Evolutionary conservation across 2,113 vertebrate genomes (phyloP), one percentile per base, ranked within the genome.

Genomic region (Oryzias curvinotus): DNA sequence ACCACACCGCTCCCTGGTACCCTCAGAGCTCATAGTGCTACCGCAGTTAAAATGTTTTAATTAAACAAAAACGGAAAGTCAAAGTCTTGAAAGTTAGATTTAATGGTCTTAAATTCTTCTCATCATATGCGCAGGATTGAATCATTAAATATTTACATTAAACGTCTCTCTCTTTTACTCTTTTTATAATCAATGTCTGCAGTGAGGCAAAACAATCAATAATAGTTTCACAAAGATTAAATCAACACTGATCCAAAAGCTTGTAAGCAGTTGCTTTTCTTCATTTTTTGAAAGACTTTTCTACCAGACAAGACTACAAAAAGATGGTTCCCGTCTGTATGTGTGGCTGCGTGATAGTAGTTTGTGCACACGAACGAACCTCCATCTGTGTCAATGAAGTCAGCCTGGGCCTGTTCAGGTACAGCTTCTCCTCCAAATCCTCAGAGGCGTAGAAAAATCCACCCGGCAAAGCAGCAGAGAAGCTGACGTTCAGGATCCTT

Each of bases 391-490:
- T 95, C 69, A 96, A 92, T 0, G 94, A 92, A 0, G 95, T 96
- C 42, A 99, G 91, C 0, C 90, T 91, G 6, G 93, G 96, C 46
- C 97, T 94, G 81, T 95, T 98, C 84, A 99, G 94, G 85, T 99
- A 99, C 58, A 99, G 91, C 85, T 98, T 96, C 73, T 99, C 97
- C 90, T 99, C 96, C 86, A 99, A 92, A 62, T 96, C 95, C 78
- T 99, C 97, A 0, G 96, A 98, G 61, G 95, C 95, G 85, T 98
- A 96, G 88, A 95, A 98, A 68, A 91, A 93, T 0, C 97, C 94
- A 0, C 94, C 92, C 0, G 96, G 97, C 0, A 93, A 84, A 14
- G 94, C 90, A 0, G 97, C 97, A 0, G 97, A 97, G 88, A 99
- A 99, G 77, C 96, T 98, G 73, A 99, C 93, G 0, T 98, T 99